Percentiles rank a stretch among this genome's conserved stretches.
Evolutionary conservation across 2,113 vertebrate species (phyloP).

Genomic region (Dissostichus mawsoni): DNA sequence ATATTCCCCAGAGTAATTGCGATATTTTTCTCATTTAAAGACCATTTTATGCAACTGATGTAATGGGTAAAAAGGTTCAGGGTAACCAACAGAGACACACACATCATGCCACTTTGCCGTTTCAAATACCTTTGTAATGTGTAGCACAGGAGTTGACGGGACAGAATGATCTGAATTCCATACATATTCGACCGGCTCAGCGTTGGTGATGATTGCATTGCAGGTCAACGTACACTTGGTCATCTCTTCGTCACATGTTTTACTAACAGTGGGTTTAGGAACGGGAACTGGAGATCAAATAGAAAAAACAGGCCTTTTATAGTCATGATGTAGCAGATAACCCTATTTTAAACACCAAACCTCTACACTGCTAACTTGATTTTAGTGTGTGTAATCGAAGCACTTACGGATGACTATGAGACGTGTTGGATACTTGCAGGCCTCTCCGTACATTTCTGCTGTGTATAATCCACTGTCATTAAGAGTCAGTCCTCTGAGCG

Average conservation of each 20-base stretch:
- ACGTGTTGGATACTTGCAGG: fast-evolving
- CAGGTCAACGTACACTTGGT: constrained; percentile 48
- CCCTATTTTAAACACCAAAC: not conserved
- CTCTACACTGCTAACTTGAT: not conserved
- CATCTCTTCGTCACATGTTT: not conserved
- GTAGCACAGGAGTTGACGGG: too few relatives aligned
- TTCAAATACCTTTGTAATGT: constrained; percentile 14
- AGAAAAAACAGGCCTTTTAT: not conserved
- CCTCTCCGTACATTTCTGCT: fast-evolving
- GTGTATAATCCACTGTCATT: not conserved
- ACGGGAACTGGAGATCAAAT: constrained; percentile 39
- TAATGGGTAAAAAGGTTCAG: too few relatives aligned
- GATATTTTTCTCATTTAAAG: too few relatives aligned
- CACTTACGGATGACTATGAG: constrained; percentile 61
- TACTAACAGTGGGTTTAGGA: constrained; percentile 7
- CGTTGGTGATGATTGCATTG: not conserved
- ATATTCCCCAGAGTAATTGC: too few relatives aligned
- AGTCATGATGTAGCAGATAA: too few relatives aligned
- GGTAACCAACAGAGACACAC: too few relatives aligned
- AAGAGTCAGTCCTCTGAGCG: constrained; percentile 8
- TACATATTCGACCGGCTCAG: not conserved
- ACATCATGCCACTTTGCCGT: too few relatives aligned
- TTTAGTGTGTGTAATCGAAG: not conserved
- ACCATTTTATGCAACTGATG: too few relatives aligned
- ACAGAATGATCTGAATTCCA: too few relatives aligned